Evolutionary conservation across 2,888 invertebrate species (phyloP).

Genomic region (Erebia palarica): DNA sequence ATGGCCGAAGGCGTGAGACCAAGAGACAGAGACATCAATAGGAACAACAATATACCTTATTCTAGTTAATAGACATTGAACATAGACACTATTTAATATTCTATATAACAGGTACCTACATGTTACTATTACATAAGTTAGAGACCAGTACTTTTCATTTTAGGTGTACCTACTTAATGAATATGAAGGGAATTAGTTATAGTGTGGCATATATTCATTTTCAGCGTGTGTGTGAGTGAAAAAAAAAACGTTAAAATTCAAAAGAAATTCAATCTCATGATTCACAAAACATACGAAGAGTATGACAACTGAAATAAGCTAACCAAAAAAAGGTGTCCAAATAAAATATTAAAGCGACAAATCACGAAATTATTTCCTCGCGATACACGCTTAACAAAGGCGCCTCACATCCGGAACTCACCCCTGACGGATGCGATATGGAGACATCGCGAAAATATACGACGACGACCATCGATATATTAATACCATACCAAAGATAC

Average conservation of each 20-base stretch:
- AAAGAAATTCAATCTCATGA: background rate
- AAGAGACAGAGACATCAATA: too few relatives aligned
- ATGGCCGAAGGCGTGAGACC: too few relatives aligned
- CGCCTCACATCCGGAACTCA: conserved; percentile 36
- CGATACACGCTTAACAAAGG: conserved; percentile 40
- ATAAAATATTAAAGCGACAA: conserved; percentile 38
- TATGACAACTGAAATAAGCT: conserved; percentile 12
- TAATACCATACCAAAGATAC: conserved; percentile 5
- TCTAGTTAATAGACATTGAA: too few relatives aligned
- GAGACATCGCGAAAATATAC: conserved; percentile 72
- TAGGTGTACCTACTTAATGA: too few relatives aligned
- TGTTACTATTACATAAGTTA: too few relatives aligned
- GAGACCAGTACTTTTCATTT: too few relatives aligned
- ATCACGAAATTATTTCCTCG: conserved; percentile 41
- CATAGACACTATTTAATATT: too few relatives aligned
- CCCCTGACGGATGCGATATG: conserved; percentile 48
- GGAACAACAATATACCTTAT: too few relatives aligned
- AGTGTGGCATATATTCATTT: too few relatives aligned
- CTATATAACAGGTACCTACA: too few relatives aligned
- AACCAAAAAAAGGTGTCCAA: conserved; percentile 25
- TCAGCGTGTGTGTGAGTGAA: too few relatives aligned
- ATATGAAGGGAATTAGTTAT: too few relatives aligned
- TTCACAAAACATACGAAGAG: background rate
- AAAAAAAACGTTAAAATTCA: background rate
- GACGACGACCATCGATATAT: conserved; percentile 38